Base-by-base conservation (phyloP, 2,888 invertebrate species). In the Sminthurides aquaticus region DNA sequence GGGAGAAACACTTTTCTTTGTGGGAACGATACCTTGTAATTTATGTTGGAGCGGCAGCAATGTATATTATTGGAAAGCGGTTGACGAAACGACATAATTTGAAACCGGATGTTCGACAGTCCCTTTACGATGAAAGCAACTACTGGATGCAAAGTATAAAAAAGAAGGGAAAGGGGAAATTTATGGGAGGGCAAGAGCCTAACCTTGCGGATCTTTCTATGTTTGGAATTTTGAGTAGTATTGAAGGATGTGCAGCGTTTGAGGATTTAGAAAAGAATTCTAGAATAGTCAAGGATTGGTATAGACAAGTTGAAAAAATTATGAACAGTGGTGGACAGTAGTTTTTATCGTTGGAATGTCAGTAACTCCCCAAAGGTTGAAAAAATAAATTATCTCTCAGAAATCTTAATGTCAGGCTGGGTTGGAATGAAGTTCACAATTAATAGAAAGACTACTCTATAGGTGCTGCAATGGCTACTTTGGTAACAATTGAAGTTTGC, bases 191-290 rank as follows among this genome's bases (percentile, higher is more conserved):
- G 0, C 76, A 79, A 25, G 79, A 84, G 20, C 98, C 98, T 0
- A 90, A 96, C 78, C 81, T 99, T 5, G 91, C 96, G 0, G 98
- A 99, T 81, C 81, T 99, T 59, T 85, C 93, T 0, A 89, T 96
- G 1, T 97, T 87, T 77, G 97, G 97, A 1, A 86, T 93, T 2
- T 81, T 97, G 2, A 89, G 86, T 77, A 93, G 95, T 77, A 93
- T 97, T 77, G 94, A 97, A 79, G 96, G 96, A 0, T 95, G 95
- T 76, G 79, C 82, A 49, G 92, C 97, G 0, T 97, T 97, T 78
- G 81, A 87, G 74, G 97, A 97, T 78, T 80, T 89, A 56, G 78
- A 88, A 43, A 74, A 82, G 1, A 82, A 90, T 75, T 91, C 93
- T 0, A 84, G 86, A 59, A 86, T 96, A 60, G 84, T 73, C 3